Percentiles rank a stretch among this genome's conserved stretches.
Evolutionary conservation across 2,113 vertebrate species (phyloP).

Genomic region (Gnathochromis pfefferi): DNA sequence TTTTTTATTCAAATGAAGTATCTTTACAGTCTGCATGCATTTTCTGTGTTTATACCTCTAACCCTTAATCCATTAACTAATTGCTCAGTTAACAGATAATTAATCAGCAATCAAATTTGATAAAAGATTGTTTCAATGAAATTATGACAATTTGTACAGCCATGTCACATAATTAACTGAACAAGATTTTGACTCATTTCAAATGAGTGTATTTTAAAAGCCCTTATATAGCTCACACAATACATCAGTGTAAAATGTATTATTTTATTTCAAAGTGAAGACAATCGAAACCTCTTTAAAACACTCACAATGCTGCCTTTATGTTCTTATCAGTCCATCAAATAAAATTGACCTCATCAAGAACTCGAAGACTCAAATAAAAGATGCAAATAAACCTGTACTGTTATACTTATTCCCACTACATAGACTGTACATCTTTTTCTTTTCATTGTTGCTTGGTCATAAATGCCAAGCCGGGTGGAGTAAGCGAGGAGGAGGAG

Average conservation of each 20-base stretch:
- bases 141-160: not conserved
- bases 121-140: not conserved
- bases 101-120: not conserved
- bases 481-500: not conserved
- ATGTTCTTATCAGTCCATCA: not conserved
- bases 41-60: not conserved
- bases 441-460: not conserved
- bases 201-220: not conserved
- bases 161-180: not conserved
- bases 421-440: not conserved
- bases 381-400: not conserved
- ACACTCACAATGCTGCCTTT: not conserved
- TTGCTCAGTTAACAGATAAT: not conserved
- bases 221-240: not conserved
- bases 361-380: not conserved
- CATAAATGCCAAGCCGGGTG: slow-evolving; percentile 21
- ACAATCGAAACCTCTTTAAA: not conserved
- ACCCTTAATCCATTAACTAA: not conserved
- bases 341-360: not conserved
- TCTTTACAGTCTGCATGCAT: not conserved
- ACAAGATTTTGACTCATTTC: not conserved
- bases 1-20: not conserved
- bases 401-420: not conserved
- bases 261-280: not conserved
- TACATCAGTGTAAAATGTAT: not conserved